Evolutionary conservation across 2,113 vertebrate genomes (phyloP).

Genomic region (Ellobius talpinus): DNA sequence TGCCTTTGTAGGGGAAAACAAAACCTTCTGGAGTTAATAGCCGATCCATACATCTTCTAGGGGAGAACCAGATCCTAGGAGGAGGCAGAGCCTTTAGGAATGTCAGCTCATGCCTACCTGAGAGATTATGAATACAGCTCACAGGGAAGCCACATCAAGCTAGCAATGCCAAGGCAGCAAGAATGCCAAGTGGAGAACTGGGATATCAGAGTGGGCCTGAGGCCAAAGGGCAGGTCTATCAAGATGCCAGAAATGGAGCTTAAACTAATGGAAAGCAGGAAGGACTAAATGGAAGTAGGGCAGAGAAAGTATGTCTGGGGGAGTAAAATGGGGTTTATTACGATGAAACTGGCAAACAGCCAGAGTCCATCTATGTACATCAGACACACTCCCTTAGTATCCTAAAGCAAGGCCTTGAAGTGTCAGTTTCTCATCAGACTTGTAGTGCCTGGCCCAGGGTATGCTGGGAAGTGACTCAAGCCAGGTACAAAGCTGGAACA

Average conservation of each 20-base stretch:
- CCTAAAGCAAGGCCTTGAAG: constrained; percentile 59
- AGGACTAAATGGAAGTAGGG: constrained; percentile 28
- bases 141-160: constrained; percentile 25
- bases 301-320: neutral
- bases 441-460: neutral
- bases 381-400: constrained; percentile 51
- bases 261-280: constrained; percentile 12
- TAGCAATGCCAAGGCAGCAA: neutral
- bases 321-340: constrained; percentile 62
- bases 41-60: constrained; percentile 38
- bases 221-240: constrained; percentile 19
- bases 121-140: neutral
- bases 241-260: neutral
- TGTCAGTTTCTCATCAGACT: constrained; percentile 29
- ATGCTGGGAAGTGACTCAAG: neutral
- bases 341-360: constrained; percentile 72
- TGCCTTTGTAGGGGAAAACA: constrained; percentile 39
- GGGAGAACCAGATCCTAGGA: constrained; percentile 41
- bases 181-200: neutral
- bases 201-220: neutral
- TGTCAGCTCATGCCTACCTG: constrained; percentile 28
- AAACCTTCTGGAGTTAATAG: constrained; percentile 31
- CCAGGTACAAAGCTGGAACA: neutral
- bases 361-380: neutral
- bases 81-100: constrained; percentile 37